Base-by-base conservation (phyloP, 1,140 invertebrate species). In the Drosophila tropicalis region DNA sequence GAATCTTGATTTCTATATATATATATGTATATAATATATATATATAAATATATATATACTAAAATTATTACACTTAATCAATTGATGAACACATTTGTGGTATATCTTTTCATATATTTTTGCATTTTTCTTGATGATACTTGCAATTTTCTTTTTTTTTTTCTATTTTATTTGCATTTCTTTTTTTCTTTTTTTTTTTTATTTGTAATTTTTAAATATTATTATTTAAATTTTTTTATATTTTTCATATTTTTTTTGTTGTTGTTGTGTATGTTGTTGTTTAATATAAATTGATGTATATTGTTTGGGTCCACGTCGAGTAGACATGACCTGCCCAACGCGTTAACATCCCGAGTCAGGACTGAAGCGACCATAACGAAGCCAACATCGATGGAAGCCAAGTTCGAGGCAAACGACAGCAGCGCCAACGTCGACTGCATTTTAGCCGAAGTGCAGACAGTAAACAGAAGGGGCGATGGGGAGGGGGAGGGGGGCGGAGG, bases 241-340 rank as follows among this genome's bases (percentile, higher is more conserved):
- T 58, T 6, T 56, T 56, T 15, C 5, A 5, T 29, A 6, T 57
- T 57, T 15, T 60, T 47, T 29, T 67, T 25, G 47, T 44, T 41
- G 40, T 36, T 47, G 47, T 29, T 72, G 41, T 69, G 65, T 60
- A 61, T 62, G 54, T 54, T 51, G 22, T 76, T 47, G 54, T 55
- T 77, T 61, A 39, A 39, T 77, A 76, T 64, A 76, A 65, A 76
- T 76, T 51, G 54, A 39, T 72, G 58, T 65, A 29, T 56, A 34
- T 56, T 63, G 40, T 65, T 64, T 71, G 54, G 78, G 77, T 89
- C 70, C 81, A 90, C 78, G 83, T 76, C 77, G 77, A 86, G 77
- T 87, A 90, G 91, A 91, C 91, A 92, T 92, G 91, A 92, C 91
- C 91, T 92, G 91, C 91, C 91, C 90, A 91, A 92, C 91, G 84